Base-by-base conservation (phyloP, 30 jellyfish, hydroid and myxozoan genomes). In the Cassiopea xamachana region DNA sequence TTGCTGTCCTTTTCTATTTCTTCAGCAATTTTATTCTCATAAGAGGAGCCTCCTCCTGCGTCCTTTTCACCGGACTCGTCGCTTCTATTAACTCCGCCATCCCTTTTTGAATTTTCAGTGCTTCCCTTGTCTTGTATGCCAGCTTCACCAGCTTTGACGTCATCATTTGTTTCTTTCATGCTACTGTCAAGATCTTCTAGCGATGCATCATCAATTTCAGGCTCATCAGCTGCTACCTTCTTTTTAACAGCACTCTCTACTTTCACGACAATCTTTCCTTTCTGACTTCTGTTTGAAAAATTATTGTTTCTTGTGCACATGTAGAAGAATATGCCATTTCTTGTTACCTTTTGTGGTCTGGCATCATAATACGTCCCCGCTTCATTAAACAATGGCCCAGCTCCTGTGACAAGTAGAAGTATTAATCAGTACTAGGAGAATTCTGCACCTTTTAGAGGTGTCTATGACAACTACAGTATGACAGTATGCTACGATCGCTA, bases 351-450 rank as follows among this genome's bases (percentile, higher is more conserved):
- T 5, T 91, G 77, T 0, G 97, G 97, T 47, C 94, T 94, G 74
- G 83, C 76, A 76, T 94, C 97, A 73, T 83, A 94, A 68, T 94
- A 90, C 62, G 97, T 91, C 2, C 98, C 98, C 15, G 98, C 98
- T 14, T 94, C 98, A 62, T 94, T 96, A 1, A 94, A 79, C 14
- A 81, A 90, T 46, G 86, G 58, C 13, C 93, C 93, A 51, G 93
- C 77, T 10, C 93, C 93, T 86, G 14, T 19, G 5, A 48, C 12
- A 79, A 10, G 55, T 27, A 27, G 39, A 27, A 27, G 39, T 0
- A 27, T 27, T 27, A 55, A 16, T 39, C 45, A 43, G 1, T 43
- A 1, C 19, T 67, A n/a, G 2, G 6, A 2, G 62, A 81, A 79
- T 13, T 59, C 16, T 69, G 58, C n/a, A 43, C 39, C 39, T 27